Percentiles rank a stretch among this genome's conserved stretches.
Evolutionary conservation across 1,140 invertebrate genomes (phyloP).

Genomic region (Andricus grossulariae): DNA sequence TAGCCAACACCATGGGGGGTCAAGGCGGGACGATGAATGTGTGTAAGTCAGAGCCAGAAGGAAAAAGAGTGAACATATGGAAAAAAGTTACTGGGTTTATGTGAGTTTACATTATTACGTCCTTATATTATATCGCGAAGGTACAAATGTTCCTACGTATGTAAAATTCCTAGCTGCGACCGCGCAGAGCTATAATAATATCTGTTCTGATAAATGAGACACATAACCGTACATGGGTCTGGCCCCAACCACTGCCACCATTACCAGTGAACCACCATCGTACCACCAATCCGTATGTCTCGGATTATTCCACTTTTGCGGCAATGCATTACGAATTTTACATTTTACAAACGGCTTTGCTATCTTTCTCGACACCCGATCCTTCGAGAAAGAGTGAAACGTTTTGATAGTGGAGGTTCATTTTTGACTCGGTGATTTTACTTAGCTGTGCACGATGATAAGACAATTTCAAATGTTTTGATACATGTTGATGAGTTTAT

Average conservation of each 20-base stretch:
- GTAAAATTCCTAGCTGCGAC: slow-evolving; percentile 72
- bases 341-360: slow-evolving; percentile 72
- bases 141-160: slow-evolving; percentile 73
- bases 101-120: slow-evolving; percentile 70
- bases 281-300: slow-evolving; percentile 63
- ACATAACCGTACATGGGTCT: slow-evolving; percentile 73
- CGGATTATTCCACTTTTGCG: slow-evolving; percentile 73
- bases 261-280: slow-evolving; percentile 35
- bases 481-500: no score
- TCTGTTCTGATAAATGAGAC: slow-evolving; percentile 74
- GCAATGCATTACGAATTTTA: slow-evolving; percentile 75
- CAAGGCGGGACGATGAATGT: slow-evolving; percentile 17
- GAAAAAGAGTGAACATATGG: slow-evolving; percentile 32
- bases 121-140: slow-evolving; percentile 73
- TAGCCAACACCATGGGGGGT: slow-evolving; percentile 1
- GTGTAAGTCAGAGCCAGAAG: slow-evolving; percentile 26
- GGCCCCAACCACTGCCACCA: slow-evolving; percentile 53
- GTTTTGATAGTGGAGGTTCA: slow-evolving; percentile 57
- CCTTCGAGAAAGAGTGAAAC: slow-evolving; percentile 62
- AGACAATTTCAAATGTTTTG: no score
- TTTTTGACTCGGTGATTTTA: no score
- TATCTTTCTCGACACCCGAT: slow-evolving; percentile 71
- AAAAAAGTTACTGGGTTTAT: slow-evolving; percentile 52
- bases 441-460: no score
- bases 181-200: slow-evolving; percentile 72